Base-by-base conservation (phyloP, 30 jellyfish, hydroid and myxozoan genomes). In the Mastigias papua region DNA sequence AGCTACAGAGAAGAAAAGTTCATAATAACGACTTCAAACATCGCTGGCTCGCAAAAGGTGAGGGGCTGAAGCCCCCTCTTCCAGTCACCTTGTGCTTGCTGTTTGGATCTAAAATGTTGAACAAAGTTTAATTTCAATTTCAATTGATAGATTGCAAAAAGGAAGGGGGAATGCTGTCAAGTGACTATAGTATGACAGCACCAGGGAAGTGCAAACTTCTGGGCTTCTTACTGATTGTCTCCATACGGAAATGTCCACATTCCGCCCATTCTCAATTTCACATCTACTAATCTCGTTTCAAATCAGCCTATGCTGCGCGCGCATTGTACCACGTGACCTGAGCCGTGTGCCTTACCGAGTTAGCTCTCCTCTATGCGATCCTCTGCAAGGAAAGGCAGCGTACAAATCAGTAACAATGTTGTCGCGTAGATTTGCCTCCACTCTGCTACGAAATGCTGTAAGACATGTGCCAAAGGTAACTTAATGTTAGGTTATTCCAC, bases 381-480 rank as follows among this genome's bases (percentile, higher is more conserved):
- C 88, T 72, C 94, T 73, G 94, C 77, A 75, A 85, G 67, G 61
- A 83, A 85, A 73, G 88, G 88, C 94, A 74, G 48, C 22, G 88
- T 57, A 64, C 25, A n/a, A 49, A 27, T 49, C 13, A 30, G 31
- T 31, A 35, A 62, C 17, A 48, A 89, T 89, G 97, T 84, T 89
- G 78, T 70, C 97, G 28, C 70, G 91, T 51, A 89, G 97, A 81
- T 60, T 89, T 60, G 93, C 93, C 33, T 62, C 93, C 64, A 58
- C 93, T 68, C 82, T 89, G 29, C 48, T 89, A 28, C 76, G 93
- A 35, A 62, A 80, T 82, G 97, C 90, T 21, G 90, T 81, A 23
- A 76, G 93, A 73, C 65, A 80, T 30, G 68, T 81, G 35, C 97
- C 97, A 67, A 89, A 89, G 93, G 97, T 89, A 89, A 66, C 54